Conservation (phyloP, 1,140 invertebrate genomes). For the Drosophila nasuta region DNA sequence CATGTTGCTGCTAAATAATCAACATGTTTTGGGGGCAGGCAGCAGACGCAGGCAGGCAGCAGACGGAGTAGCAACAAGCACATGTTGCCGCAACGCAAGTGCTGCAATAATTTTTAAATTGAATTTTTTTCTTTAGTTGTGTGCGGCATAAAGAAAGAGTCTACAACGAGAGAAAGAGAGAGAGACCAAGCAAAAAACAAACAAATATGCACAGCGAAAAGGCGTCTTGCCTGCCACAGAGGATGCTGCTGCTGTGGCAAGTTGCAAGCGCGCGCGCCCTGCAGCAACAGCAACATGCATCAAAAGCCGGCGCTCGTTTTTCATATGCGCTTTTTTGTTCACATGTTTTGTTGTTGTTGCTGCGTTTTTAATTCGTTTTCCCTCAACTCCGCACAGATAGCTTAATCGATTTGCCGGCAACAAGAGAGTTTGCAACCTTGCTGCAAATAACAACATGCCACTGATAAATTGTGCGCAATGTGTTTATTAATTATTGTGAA, state of each 20-base stretch:
- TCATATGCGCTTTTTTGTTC: constrained; percentile 43
- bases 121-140: constrained; percentile 61
- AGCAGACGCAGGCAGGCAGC: neutral
- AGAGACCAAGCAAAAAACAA: constrained; percentile 23
- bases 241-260: constrained; percentile 18
- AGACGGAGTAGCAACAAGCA: constrained; percentile 36
- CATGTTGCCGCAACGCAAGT: constrained; percentile 76
- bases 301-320: constrained; percentile 76
- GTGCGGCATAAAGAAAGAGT: constrained; percentile 38
- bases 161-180: constrained; percentile 34
- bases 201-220: constrained; percentile 63
- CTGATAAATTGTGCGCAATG: constrained; percentile 80
- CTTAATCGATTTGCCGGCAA: constrained; percentile 79
- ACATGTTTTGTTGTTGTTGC: constrained; percentile 53
- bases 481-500: constrained; percentile 82
- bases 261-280: constrained; percentile 53
- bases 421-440: neutral
- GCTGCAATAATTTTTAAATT: constrained; percentile 83
- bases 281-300: constrained; percentile 81
- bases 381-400: constrained; percentile 67
- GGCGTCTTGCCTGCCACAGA: constrained; percentile 26
- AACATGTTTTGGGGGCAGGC: constrained; percentile 63
- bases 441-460: constrained; percentile 49
- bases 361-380: constrained; percentile 74
- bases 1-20: constrained; percentile 70